Percentiles rank a stretch among this genome's conserved stretches.
Conservation (phyloP, 1,140 invertebrate genomes). For the Kradibia gibbosae region DNA sequence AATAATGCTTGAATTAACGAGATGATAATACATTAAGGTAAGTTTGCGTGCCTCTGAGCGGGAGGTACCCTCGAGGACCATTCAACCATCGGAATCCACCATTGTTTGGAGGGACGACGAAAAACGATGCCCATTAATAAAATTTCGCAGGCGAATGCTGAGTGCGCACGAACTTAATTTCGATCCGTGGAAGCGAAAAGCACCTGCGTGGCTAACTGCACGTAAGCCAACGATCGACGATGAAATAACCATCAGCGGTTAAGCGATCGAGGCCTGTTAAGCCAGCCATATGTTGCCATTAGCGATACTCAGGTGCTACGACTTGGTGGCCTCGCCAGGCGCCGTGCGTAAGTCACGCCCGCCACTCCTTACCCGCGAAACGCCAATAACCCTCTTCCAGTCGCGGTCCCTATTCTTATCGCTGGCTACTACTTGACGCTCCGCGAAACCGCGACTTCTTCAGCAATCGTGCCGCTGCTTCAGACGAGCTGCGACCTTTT, state of each 20-base stretch:
- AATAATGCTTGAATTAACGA: no score
- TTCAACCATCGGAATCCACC: no score
- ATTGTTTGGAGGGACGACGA: no score
- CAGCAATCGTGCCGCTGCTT: background rate
- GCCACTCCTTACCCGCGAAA: background rate
- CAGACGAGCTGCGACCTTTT: background rate
- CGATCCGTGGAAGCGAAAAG: background rate
- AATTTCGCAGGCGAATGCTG: no score
- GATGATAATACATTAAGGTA: no score
- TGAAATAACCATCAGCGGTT: slow-evolving; percentile 50
- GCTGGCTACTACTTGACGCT: background rate
- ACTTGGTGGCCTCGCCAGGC: background rate
- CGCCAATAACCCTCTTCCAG: background rate
- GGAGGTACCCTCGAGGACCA: no score
- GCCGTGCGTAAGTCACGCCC: background rate
- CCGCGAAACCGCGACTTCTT: no score
- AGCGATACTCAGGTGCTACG: slow-evolving; percentile 32
- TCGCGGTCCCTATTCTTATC: background rate
- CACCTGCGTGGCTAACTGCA: background rate
- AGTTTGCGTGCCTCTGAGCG: no score
- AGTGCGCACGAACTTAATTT: background rate
- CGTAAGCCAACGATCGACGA: slow-evolving; percentile 49
- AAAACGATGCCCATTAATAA: background rate
- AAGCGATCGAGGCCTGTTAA: slow-evolving; percentile 34
- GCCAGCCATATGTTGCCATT: slow-evolving; percentile 50